Evolutionary conservation across 2,113 vertebrate species (phyloP), one percentile per base, ranked within the genome.

Genomic region (Morone chrysops): DNA sequence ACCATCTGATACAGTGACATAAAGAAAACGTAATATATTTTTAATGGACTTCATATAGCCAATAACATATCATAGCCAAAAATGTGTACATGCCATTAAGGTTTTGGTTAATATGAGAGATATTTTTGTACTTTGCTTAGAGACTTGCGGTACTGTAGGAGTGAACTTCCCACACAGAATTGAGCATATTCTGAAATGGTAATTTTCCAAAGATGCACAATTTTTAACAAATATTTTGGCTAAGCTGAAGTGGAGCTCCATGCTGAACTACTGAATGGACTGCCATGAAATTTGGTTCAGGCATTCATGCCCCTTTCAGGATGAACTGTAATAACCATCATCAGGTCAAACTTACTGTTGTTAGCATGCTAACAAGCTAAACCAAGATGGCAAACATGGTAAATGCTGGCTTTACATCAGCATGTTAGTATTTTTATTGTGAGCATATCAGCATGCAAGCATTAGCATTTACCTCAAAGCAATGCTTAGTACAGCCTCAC

Each of bases 11-110:
- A 45, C 18, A 7, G 47, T 63, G 50, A 57, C 51, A 59, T 62
- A 25, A 73, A 83, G 4, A 45, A 47, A 85, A 41, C 6, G 12
- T 41, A 17, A 45, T 22, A 48, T 51, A 48, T 62, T 78, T n/a
- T 54, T 2, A 11, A 57, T 57, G 56, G 41, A 66, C 8, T 41
- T 69, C 45, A 79, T 70, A 43, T 81, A 18, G 53, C 18, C 45
- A n/a, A 47, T 61, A 65, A 67, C 31, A 82, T 73, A 68, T 75
- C 8, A 36, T 12, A 16, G 36, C 8, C 40, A 13, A 41, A 25
- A 36, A 38, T 57, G 31, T 59, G 45, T 45, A 9, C 41, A 40
- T 22, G 31, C 60, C 45, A 57, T 74, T 85, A 38, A 75, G 5
- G 59, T 40, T 71, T n/a, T 63, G 48, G 17, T 68, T 51, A 57